Percentiles rank a stretch among this genome's conserved stretches.
Conservation (phyloP, 2,888 invertebrate species). For the Drosophila ezoana region DNA sequence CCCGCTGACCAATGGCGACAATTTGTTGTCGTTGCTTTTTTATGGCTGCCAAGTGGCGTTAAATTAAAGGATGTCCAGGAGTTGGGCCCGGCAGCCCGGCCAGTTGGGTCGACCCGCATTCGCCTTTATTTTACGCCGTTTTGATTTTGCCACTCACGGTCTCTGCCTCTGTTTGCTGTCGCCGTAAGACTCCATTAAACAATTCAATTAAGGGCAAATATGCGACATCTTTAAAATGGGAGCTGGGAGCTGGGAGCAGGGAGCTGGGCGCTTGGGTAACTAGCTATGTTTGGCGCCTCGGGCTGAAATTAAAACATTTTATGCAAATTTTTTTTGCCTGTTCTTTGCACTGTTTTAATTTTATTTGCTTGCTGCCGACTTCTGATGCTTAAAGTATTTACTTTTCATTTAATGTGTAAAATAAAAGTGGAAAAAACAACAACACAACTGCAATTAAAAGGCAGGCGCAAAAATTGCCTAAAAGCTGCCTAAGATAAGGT, state of each 20-base stretch:
- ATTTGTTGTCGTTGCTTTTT: constrained; percentile 63
- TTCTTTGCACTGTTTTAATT: constrained; percentile 22
- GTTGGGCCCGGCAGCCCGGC: not conserved
- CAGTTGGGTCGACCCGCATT: constrained; percentile 66
- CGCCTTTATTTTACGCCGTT: constrained; percentile 72
- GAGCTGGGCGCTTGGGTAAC: not conserved
- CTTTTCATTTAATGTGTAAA: constrained; percentile 63
- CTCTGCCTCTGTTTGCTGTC: constrained; percentile 24
- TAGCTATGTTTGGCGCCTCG: constrained; percentile 13
- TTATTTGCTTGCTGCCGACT: constrained; percentile 37
- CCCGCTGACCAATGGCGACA: constrained; percentile 62
- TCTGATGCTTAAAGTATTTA: constrained; percentile 75
- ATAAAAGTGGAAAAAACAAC: constrained; percentile 37
- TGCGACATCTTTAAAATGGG: constrained; percentile 66
- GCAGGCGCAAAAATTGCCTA: constrained; percentile 43
- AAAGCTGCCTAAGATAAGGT: constrained; percentile 45
- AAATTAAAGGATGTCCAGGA: constrained; percentile 62
- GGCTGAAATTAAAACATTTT: constrained; percentile 71
- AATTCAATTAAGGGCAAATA: constrained; percentile 72
- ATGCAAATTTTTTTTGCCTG: constrained; percentile 66
- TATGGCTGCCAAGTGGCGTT: constrained; percentile 74
- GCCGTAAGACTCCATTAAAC: constrained; percentile 77
- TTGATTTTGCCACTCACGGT: constrained; percentile 61
- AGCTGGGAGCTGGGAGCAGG: not conserved
- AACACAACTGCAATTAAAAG: constrained; percentile 57